Evolutionary conservation across 2,797 vertebrate species (phyloP).

Genomic region (Bryconaethiops microstoma): DNA sequence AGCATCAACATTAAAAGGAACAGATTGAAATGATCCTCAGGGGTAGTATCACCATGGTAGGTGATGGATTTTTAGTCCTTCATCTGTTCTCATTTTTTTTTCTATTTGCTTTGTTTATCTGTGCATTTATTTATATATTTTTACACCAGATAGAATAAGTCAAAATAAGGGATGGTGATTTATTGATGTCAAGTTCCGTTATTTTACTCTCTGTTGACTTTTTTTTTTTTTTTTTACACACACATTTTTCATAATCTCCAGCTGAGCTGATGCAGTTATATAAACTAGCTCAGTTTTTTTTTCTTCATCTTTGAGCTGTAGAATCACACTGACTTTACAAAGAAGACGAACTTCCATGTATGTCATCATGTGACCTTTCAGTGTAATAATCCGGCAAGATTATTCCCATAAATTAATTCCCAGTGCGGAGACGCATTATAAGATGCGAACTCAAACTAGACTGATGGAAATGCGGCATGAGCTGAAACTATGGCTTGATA

Average conservation of each 20-base stretch:
- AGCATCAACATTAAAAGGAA: conserved; percentile 82
- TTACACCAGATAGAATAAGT: conserved; percentile 61
- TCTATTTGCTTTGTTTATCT: conserved; percentile 76
- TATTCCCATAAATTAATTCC: conserved; percentile 29
- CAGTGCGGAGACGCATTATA: neutral
- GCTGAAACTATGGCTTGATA: neutral
- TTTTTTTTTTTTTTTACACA: conserved; percentile 39
- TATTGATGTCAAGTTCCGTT: conserved; percentile 74
- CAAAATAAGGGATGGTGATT: conserved; percentile 64
- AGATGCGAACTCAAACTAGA: neutral
- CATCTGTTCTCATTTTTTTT: conserved; percentile 60
- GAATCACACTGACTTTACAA: conserved; percentile 26
- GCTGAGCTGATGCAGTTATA: conserved; percentile 67
- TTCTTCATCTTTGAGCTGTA: conserved; percentile 19
- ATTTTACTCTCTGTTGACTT: conserved; percentile 57
- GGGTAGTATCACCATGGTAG: conserved; percentile 74
- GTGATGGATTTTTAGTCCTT: conserved; percentile 72
- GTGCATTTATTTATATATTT: conserved; percentile 79
- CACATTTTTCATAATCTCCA: conserved; percentile 73
- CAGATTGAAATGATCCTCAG: conserved; percentile 80
- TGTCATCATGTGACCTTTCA: conserved; percentile 33
- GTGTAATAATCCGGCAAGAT: conserved; percentile 25
- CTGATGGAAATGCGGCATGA: neutral
- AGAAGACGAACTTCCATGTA: conserved; percentile 17
- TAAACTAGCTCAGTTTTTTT: conserved; percentile 62